Base-by-base conservation (phyloP, 2,888 invertebrate species). In the Tortrix viridana region DNA sequence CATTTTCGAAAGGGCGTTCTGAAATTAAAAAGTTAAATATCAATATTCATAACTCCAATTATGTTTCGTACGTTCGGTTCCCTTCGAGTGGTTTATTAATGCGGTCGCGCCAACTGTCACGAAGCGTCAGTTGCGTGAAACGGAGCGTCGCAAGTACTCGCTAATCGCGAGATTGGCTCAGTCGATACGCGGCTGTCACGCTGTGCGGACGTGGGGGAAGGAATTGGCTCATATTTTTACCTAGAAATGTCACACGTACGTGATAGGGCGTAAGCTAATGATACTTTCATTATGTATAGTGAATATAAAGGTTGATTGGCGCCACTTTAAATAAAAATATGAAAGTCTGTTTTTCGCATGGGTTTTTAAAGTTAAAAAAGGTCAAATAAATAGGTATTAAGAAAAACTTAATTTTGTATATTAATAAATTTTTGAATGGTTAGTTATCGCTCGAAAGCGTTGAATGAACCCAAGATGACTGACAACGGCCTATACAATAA, bases 61-160 rank as follows among this genome's bases (percentile, higher is more conserved):
- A 41, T 41, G 53, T 53, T 53, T 7, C 9, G 16, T 41, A 53
- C 53, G 53, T n/a, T 32, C 32, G 12, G 32, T 32, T 53, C 41
- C 53, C 38, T 53, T 53, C 41, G n/a, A n/a, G 37, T 50, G n/a
- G 18, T 18, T 48, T 48, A 49, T 32, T 50, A 50, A 77, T 76
- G 74, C 74, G 70, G 68, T 68, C 60, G 67, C 71, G 73, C 83
- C 89, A 89, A 86, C 89, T 89, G 89, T 82, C 85, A 79, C 71
- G 65, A 60, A 48, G 75, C 79, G 83, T 76, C 89, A 87, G 89
- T 86, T 89, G 89, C 80, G 81, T 87, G 84, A 82, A 85, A 85
- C 77, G 83, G 68, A 77, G 86, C 83, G 87, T 41, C n/a, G 41
- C 16, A 41, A n/a, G 16, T 16, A 14, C 41, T 14, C 41, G 77